A percentile compares a stretch with the other conserved stretches of the same genome.
These are phyloP conservation scores for Scaptodrosophila latifasciaeformis DNA, from an alignment of 2,888 invertebrate species.

Conservation along the genomic window DNA sequence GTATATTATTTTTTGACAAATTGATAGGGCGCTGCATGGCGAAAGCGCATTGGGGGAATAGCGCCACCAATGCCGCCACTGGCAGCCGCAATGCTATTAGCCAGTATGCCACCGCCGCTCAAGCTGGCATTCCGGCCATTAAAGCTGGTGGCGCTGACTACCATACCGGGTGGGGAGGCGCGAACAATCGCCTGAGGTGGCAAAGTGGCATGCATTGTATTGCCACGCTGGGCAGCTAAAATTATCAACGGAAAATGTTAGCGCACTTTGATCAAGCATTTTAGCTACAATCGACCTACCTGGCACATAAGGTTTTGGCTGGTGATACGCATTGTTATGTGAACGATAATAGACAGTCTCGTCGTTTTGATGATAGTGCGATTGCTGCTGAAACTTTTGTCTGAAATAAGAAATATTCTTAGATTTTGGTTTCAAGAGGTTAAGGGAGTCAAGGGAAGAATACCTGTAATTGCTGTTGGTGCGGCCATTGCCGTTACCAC, in stretches of 20 bases:
- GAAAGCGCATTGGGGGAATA: constrained; percentile 68
- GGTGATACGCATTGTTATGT: constrained; percentile 70
- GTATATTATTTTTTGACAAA: constrained; percentile 72
- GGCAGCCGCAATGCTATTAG: constrained; percentile 59
- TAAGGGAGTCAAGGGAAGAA: background rate
- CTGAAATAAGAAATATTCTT: constrained; percentile 26
- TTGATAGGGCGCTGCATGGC: constrained; percentile 69
- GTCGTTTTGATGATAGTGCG: constrained; percentile 72
- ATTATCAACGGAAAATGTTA: background rate
- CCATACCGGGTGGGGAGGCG: constrained; percentile 68
- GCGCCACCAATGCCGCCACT: constrained; percentile 53
- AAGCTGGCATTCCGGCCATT: constrained; percentile 68
- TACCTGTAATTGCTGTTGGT: constrained; percentile 59
- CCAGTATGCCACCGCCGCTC: constrained; percentile 53
- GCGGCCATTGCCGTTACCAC: constrained; percentile 34
- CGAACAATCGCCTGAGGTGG: constrained; percentile 69
- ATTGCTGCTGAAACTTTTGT: constrained; percentile 71
- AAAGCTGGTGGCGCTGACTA: constrained; percentile 66
- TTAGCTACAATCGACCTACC: constrained; percentile 43
- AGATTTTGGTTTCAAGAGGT: background rate
- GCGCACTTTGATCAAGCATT: background rate
- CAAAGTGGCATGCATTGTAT: constrained; percentile 68
- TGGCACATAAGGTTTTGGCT: constrained; percentile 72
- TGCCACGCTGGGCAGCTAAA: constrained; percentile 66
- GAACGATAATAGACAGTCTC: constrained; percentile 73